phyloP scores from a whole-genome alignment of 37 sponge, comb jelly and placozoan genomes.

The Lycopodina hypogea region DNA sequence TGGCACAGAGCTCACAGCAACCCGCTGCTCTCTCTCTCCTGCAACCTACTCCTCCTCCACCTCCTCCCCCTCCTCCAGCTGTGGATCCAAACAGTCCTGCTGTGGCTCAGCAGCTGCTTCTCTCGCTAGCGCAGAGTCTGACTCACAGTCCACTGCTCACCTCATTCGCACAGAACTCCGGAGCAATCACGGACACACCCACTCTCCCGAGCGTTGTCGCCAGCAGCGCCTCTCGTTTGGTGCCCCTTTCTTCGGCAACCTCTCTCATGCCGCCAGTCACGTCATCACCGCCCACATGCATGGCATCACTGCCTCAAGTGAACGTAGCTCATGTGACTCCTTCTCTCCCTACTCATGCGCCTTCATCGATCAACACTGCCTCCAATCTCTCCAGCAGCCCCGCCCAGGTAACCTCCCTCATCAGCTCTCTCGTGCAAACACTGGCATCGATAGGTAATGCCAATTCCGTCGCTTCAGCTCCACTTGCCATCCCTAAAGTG shows the following conservation, averaged over 20 bases:
- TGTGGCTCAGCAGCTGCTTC: constrained; percentile 54
- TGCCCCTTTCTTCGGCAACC: background rate
- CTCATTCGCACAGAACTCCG: constrained; percentile 34
- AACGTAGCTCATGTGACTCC: background rate
- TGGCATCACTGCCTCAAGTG: background rate
- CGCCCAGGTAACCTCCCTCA: constrained; percentile 21
- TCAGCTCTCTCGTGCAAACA: constrained; percentile 51
- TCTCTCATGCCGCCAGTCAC: background rate
- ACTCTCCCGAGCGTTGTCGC: background rate
- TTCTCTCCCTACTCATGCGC: background rate
- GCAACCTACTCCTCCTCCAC: background rate
- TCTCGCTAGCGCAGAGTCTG: constrained; percentile 63
- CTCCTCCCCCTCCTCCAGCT: constrained; percentile 14
- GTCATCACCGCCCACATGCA: background rate
- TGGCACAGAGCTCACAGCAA: background rate
- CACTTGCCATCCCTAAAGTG: background rate
- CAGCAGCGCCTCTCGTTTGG: constrained; percentile 13
- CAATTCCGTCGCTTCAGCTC: constrained; percentile 3
- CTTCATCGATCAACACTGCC: background rate
- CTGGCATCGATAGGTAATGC: constrained; percentile 47
- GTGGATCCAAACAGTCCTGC: background rate
- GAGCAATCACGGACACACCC: background rate
- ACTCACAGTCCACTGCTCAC: constrained; percentile 50
- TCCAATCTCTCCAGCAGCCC: background rate
- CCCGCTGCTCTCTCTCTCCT: background rate